A percentile compares a stretch with the other conserved stretches of the same genome.
Evolutionary conservation across 2,113 vertebrate genomes (phyloP).

Genomic region (Octodon degus): DNA sequence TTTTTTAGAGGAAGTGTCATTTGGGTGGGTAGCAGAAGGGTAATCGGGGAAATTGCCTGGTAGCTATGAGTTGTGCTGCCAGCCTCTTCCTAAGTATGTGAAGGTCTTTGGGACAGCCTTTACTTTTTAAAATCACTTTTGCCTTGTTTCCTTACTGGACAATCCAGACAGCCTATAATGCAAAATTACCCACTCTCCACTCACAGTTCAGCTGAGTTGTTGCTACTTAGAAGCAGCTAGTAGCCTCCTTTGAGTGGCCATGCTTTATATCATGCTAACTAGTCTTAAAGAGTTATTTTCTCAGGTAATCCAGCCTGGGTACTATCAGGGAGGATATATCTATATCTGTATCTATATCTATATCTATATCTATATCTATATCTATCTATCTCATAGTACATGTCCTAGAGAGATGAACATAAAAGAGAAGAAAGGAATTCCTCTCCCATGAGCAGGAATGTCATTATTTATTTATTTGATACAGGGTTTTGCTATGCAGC

Average conservation of each 20-base stretch:
- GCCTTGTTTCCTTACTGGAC: neutral
- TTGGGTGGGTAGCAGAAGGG: neutral
- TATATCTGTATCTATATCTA: neutral
- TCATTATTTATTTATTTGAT: neutral
- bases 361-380: neutral
- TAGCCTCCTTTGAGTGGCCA: neutral
- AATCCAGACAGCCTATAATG: slow-evolving; percentile 22
- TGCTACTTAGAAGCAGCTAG: neutral
- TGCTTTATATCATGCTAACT: neutral
- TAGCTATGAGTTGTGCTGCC: neutral
- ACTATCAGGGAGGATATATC: slow-evolving; percentile 3
- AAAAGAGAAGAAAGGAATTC: slow-evolving; percentile 33
- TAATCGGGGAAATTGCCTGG: neutral
- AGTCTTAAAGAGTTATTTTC: slow-evolving; percentile 20
- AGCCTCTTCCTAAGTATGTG: neutral
- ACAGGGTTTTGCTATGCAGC: too few species aligned
- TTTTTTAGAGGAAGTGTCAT: neutral
- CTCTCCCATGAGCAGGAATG: neutral
- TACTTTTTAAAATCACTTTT: neutral
- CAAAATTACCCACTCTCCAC: neutral
- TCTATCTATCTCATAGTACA: neutral
- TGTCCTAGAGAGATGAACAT: neutral
- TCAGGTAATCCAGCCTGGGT: neutral
- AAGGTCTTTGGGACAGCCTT: neutral
- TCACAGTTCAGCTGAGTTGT: neutral